Evolutionary conservation across 2,113 vertebrate genomes (phyloP), one percentile per base, ranked within the genome.

Genomic region (Sander vitreus): DNA sequence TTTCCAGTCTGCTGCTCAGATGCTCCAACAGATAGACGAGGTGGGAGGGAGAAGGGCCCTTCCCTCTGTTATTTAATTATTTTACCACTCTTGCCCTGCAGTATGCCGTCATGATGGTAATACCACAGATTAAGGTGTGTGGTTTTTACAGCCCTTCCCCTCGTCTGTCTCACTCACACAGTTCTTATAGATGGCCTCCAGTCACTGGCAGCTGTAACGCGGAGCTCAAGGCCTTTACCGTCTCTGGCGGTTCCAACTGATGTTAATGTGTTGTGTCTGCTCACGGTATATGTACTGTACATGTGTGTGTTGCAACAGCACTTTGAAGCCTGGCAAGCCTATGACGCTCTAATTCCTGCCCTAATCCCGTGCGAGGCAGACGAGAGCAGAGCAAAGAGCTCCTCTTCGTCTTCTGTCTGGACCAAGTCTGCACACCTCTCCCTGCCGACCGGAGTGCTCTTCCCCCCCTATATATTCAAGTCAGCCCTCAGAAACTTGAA

Each of bases 61-160:
- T 62, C 54, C 19, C 84, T 54, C 69, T 91, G 64, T 92, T 93
- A 91, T 93, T 94, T 92, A 91, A 93, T 94, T 93, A 92, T 95
- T 95, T 92, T 92, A 89, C 83, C 85, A 79, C 89, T 89, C 89
- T 83, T 89, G 91, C 91, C 94, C 90, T 91, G 85, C 81, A 92
- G 91, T 88, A 66, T 80, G 84, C 82, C 83, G 79, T 90, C 89
- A 91, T 89, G 77, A 92, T 60, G 89, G 78, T 94, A 91, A 93
- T 93, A 92, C 90, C 90, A 89, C 86, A 94, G 89, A 93, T 94
- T 94, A 94, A 94, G 91, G 92, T 93, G 88, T 94, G 93, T 87
- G 93, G 89, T 85, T 93, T 91, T 88, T 77, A 84, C 73, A 92
- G 81, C 81, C 85, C 85, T 89, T 86, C 84, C 88, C 90, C 85